Evolutionary conservation across 2,888 invertebrate species (phyloP), one percentile per base, ranked within the genome.

Genomic region (Argynnis bischoffii): DNA sequence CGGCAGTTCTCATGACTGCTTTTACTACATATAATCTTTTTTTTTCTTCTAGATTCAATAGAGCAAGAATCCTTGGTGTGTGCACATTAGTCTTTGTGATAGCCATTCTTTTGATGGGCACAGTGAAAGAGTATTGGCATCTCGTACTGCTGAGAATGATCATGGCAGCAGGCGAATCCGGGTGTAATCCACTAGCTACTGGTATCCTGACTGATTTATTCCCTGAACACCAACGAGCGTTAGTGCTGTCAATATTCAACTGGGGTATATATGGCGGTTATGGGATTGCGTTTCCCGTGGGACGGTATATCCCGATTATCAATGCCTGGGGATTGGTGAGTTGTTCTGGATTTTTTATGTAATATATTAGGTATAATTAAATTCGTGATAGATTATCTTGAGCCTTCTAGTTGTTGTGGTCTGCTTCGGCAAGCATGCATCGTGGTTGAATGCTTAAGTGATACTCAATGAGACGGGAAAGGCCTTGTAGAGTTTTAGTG

Each of bases 191-290:
- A 0, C 86, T 98, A 68, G 96, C 97, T 0, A 97, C 97, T 0
- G 97, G 97, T 6, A 95, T 97, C 57, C 92, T 97, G 69, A 96
- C 96, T 0, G 97, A 97, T 80, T 94, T 97, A 78, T 97, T 97
- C 81, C 95, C 95, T 0, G 96, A 96, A 81, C 94, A 95, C 71
- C 96, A 97, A 79, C 94, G 98, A 67, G 98, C 97, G 1, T 87
- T 98, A 54, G 98, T 98, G 15, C 95, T 98, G 94, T 97, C 98
- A 0, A 95, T 98, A 72, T 98, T 98, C 93, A 98, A 98, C 87
- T 98, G 98, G 98, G 98, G 98, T 14, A 98, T 98, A 75, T 98
- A 98, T 81, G 97, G 98, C 47, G 98, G 98, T 3, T 98, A 98
- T 78, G 98, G 98, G 56, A 95, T 98, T 73, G 97, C 98, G 0